These are phyloP conservation scores for Venturia canescens DNA, from an alignment of 1,140 invertebrate species.

Conservation along the genomic window DNA sequence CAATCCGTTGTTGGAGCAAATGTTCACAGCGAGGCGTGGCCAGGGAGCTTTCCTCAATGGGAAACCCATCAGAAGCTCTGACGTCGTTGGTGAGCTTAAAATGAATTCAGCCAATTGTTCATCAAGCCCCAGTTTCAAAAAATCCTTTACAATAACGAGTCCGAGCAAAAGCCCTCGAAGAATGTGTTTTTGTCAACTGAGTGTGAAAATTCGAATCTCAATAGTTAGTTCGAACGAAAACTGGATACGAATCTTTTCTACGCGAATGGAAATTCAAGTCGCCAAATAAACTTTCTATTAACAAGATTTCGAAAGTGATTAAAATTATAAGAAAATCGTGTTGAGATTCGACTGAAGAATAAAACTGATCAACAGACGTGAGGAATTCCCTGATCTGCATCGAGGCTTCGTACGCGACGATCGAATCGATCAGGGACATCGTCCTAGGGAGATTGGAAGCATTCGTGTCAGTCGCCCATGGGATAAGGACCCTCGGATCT, in stretches of 20 bases:
- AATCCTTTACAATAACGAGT: no score
- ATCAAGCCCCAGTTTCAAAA: no score
- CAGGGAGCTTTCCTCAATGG: constrained; percentile 88
- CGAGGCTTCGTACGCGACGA: constrained; percentile 69
- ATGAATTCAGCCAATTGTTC: background rate
- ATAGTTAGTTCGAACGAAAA: no score
- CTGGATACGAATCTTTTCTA: no score
- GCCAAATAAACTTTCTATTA: no score
- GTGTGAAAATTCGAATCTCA: no score
- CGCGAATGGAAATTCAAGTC: no score
- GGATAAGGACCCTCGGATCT: constrained; percentile 85
- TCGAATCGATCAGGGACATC: constrained; percentile 65
- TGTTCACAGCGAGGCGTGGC: constrained; percentile 85
- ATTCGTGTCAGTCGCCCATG: constrained; percentile 69
- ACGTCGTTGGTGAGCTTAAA: constrained; percentile 59
- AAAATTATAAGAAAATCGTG: no score
- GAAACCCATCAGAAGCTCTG: constrained; percentile 75
- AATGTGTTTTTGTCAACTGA: no score
- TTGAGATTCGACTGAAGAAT: no score
- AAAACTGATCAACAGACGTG: constrained; percentile 57
- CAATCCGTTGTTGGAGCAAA: constrained; percentile 85
- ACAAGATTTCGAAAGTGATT: no score
- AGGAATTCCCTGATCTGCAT: constrained; percentile 67
- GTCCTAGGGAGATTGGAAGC: constrained; percentile 69
- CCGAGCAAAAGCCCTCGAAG: no score